phyloP scores from a whole-genome alignment of 1,140 invertebrate genomes.

The Euwallacea fornicatus region DNA sequence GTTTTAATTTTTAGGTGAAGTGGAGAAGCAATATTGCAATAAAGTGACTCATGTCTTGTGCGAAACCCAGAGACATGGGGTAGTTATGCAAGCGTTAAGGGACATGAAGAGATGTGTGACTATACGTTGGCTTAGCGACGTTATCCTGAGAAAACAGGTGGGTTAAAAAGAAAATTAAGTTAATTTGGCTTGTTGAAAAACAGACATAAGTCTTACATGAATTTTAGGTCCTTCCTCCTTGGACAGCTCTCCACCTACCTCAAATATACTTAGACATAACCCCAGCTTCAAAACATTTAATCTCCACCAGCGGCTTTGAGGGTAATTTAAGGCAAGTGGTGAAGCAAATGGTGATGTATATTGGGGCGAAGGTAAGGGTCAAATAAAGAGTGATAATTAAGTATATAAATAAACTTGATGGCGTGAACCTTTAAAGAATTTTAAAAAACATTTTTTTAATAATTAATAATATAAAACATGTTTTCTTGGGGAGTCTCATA shows the following conservation, averaged over 20 bases:
- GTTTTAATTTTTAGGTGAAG: constrained; percentile 61
- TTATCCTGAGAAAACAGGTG: constrained; percentile 74
- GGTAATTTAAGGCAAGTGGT: constrained; percentile 78
- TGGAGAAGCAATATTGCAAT: constrained; percentile 80
- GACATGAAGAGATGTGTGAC: constrained; percentile 73
- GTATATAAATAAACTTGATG: no score
- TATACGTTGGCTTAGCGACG: constrained; percentile 92
- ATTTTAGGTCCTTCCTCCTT: constrained; percentile 71
- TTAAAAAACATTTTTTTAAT: no score
- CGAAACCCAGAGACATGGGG: constrained; percentile 83
- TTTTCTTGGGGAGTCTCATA: neutral
- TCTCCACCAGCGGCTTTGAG: constrained; percentile 84
- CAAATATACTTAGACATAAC: constrained; percentile 77
- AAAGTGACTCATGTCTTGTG: constrained; percentile 91
- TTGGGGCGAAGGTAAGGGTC: constrained; percentile 78
- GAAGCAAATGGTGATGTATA: constrained; percentile 79
- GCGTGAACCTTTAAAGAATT: no score
- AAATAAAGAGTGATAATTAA: no score
- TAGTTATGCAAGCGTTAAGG: constrained; percentile 75
- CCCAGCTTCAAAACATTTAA: constrained; percentile 69
- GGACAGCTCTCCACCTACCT: constrained; percentile 89
- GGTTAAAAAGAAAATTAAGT: neutral
- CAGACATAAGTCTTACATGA: neutral
- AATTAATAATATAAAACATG: no score
- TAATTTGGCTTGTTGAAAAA: neutral